A percentile compares a stretch with the other conserved stretches of the same genome.
Evolutionary conservation across 1,140 invertebrate genomes (phyloP).

Genomic region (Pachypeltis micranthus): DNA sequence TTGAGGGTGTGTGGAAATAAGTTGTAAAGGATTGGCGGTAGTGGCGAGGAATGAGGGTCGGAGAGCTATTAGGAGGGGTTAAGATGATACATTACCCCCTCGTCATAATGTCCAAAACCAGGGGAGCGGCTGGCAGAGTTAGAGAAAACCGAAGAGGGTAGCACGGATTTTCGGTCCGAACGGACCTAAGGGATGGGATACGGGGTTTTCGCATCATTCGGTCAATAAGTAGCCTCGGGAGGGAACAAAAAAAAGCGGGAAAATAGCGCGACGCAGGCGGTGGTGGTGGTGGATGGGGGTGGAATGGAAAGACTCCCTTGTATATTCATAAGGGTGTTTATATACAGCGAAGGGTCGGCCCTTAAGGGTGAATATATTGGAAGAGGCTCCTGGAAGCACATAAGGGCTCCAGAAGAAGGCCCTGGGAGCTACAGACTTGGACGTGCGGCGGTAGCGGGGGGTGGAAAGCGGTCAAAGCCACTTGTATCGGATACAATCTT

Average conservation of each 20-base stretch:
- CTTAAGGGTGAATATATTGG: constrained; percentile 15
- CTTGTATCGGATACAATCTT: constrained; percentile 17
- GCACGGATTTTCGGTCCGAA: too few species aligned
- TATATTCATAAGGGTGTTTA: constrained; percentile 17
- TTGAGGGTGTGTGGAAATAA: not conserved
- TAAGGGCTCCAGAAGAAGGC: too few species aligned
- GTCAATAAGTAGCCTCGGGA: constrained; percentile 11
- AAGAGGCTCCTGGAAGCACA: not conserved
- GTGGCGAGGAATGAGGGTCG: too few species aligned
- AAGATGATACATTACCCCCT: not conserved
- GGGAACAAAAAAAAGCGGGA: too few species aligned
- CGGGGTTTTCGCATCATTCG: constrained; percentile 16
- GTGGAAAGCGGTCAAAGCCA: too few species aligned
- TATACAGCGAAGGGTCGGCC: constrained; percentile 8
- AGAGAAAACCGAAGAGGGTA: too few species aligned
- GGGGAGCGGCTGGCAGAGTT: too few species aligned
- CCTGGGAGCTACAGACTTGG: too few species aligned
- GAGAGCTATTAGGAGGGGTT: not conserved
- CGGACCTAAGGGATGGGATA: constrained; percentile 2
- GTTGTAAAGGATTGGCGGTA: too few species aligned
- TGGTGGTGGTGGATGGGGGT: not conserved
- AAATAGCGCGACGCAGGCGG: too few species aligned
- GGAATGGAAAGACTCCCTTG: not conserved
- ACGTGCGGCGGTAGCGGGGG: too few species aligned
- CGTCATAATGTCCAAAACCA: not conserved